Base-by-base conservation (phyloP, 1,140 invertebrate species). In the Telenomus remus region DNA sequence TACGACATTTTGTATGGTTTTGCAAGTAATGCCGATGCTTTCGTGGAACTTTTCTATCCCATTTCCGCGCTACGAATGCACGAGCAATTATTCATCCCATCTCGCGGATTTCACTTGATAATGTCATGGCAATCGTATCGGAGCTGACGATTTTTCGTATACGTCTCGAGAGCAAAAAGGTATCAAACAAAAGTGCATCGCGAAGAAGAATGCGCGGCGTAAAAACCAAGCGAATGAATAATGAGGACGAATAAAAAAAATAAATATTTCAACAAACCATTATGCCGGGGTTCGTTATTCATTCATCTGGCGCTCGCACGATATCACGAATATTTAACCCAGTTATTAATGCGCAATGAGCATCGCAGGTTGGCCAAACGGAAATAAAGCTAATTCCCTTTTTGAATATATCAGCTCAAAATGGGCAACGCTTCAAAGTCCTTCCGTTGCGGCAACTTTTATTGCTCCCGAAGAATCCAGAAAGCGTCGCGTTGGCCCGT, bases 361-460 rank as follows among this genome's bases (percentile, higher is more conserved):
- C 12, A 51, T 51, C 46, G 35, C 14, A 27, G 8, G 2, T 12
- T 9, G 15, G 10, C 51, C 14, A 2, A 50, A 66, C 37, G 63
- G 64, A 68, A 68, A 68, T 68, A 69, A 69, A 60, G 55, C 60
- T 60, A 47, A 60, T 69, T 60, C 56, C 65, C 10, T 51, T 59
- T 68, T 53, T 59, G 54, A 51, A 53, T 68, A 47, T 35, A 46
- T 51, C 64, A 59, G 27, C 13, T 39, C 44, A 59, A 66, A 68
- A 59, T 60, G 42, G 56, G 39, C 49, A 33, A 12, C 49, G 44
- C 27, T n/a, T 61, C 50, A 55, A 49, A 47, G 42, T 5, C 4
- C 43, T 60, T 60, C 43, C 48, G 48, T 34, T n/a, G 15, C 44
- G 12, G 4, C 13, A 57, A 50, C 57, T 60, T 61, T 71, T 64